Evolutionary conservation across 2,113 vertebrate genomes (phyloP), one percentile per base, ranked within the genome.

Genomic region (Datnioides undecimradiatus): DNA sequence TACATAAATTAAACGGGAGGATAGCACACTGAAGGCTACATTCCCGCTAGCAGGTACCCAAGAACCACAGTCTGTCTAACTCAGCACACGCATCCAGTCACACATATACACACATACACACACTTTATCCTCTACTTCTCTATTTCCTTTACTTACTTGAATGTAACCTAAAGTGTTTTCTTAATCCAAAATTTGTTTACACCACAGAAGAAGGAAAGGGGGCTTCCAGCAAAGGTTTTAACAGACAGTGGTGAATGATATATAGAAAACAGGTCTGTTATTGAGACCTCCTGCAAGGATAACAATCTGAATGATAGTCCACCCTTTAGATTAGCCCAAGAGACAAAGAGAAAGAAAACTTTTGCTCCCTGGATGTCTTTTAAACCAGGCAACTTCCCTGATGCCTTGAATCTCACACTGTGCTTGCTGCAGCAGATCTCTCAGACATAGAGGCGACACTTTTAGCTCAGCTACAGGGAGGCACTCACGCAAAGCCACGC

Each of bases 1-100:
- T 77, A 72, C 59, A 85, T 85, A 76, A 84, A 90, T 83, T 69
- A 89, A 90, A 81, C 11, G 10, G 67, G 27, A 48, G 25, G 54
- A 69, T 54, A 73, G 36, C 33, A 36, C 45, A 84, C 51, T 54
- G 46, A 77, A 64, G 68, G 62, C 68, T 74, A 54, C 41, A 77
- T 72, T 34, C 21, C 51, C 67, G 64, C 11, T 25, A 68, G 62
- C 17, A 54, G 60, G 73, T 51, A 73, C 57, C 60, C 33, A 59
- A 68, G 48, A 66, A 14, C n/a, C 68, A 73, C 8, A 66, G 52
- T 57, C 25, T 23, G 36, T 29, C n/a, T 23, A 66, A 65, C 60
- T 55, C 29, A 66, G 17, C 4, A 33, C 40, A 71, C 38, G 29
- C 33, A 72, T 16, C 17, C 29, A 74, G n/a, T 23, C 23, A 64